phyloP scores from a whole-genome alignment of 2,888 invertebrate genomes.

The Agrotis segetum region DNA sequence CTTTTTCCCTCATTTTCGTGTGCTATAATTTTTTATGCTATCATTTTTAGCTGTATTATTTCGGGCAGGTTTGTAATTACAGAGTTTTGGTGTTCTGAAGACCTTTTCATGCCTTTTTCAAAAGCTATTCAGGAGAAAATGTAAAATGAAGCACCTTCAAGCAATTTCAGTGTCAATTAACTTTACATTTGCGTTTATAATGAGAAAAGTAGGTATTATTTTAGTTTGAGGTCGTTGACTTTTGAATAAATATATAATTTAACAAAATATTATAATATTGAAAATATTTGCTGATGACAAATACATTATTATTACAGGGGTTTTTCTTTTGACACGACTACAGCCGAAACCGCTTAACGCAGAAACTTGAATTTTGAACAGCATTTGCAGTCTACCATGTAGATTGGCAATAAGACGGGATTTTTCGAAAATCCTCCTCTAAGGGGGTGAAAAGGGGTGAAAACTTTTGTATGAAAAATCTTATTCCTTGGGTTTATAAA shows the following conservation, averaged over 20 bases:
- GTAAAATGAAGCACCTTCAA: conserved; percentile 17
- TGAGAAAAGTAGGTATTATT: conserved; percentile 15
- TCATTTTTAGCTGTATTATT: conserved; percentile 55
- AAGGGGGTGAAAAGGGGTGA: no score
- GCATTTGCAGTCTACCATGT: no score
- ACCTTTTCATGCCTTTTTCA: conserved; percentile 38
- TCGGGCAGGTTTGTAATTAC: conserved; percentile 52
- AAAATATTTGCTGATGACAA: background rate
- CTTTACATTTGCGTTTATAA: conserved; percentile 39
- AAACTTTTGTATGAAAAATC: no score
- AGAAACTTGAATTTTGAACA: no score
- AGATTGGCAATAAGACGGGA: no score
- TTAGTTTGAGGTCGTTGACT: conserved; percentile 3
- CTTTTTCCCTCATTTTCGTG: conserved; percentile 47
- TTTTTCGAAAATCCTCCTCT: no score
- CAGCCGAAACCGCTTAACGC: no score
- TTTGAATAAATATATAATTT: conserved; percentile 10
- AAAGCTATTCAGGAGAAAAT: conserved; percentile 42
- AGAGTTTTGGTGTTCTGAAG: conserved; percentile 31
- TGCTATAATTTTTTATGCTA: conserved; percentile 61
- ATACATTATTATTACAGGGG: no score
- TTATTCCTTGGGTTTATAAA: no score
- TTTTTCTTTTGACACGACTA: no score
- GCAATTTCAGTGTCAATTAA: conserved; percentile 39
- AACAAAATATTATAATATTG: background rate